Conservation (phyloP, 2,113 vertebrate genomes). For the Uropsilus gracilis region DNA sequence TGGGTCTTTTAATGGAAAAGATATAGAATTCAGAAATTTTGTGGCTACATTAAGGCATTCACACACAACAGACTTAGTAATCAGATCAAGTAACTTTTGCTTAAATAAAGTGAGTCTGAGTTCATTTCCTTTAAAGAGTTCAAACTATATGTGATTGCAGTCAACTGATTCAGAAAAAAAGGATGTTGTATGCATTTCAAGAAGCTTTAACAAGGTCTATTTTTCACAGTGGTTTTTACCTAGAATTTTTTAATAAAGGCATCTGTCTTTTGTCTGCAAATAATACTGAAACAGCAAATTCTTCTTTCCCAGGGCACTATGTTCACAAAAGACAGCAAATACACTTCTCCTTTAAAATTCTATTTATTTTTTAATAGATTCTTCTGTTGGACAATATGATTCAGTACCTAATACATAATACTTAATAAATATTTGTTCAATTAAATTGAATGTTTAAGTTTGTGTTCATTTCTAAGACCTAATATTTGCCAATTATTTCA, state of each 20-base stretch:
- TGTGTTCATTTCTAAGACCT: constrained; percentile 53
- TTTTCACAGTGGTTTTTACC: constrained; percentile 22
- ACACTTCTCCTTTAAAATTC: constrained; percentile 26
- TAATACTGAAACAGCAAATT: constrained; percentile 46
- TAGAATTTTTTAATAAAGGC: background rate
- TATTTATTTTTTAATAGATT: constrained; percentile 72
- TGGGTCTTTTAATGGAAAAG: background rate
- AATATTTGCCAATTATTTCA: constrained; percentile 68
- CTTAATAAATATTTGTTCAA: constrained; percentile 71
- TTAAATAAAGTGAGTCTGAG: background rate
- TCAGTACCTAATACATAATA: constrained; percentile 43
- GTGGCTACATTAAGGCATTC: background rate
- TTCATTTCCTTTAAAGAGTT: constrained; percentile 43
- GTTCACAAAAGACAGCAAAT: constrained; percentile 18
- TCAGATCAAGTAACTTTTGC: background rate
- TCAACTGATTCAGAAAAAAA: constrained; percentile 54
- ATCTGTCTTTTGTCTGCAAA: constrained; percentile 19
- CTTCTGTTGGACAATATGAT: constrained; percentile 43
- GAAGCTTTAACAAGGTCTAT: background rate
- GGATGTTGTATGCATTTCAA: background rate
- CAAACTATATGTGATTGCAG: constrained; percentile 14
- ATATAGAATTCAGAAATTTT: background rate
- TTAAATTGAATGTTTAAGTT: constrained; percentile 68
- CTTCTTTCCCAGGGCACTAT: background rate
- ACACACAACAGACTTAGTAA: background rate